A percentile compares a stretch with the other conserved stretches of the same genome.
These are phyloP conservation scores for Drosophila sturtevanti DNA, from an alignment of 1,140 invertebrate species.

Conservation along the genomic window DNA sequence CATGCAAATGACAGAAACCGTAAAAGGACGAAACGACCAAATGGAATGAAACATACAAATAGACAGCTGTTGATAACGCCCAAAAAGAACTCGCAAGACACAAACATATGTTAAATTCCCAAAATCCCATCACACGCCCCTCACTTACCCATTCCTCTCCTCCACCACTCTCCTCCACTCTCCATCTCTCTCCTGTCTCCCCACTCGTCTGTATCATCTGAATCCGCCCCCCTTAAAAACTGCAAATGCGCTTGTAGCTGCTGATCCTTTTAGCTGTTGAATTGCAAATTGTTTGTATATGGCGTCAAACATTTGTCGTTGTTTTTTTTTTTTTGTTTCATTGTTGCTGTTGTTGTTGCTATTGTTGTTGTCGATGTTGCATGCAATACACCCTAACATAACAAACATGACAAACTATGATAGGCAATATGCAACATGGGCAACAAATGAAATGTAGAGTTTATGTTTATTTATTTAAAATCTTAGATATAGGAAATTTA, in stretches of 20 bases:
- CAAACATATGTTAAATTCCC: conserved; percentile 52
- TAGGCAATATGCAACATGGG: neutral
- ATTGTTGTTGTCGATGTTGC: neutral
- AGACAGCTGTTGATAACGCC: conserved; percentile 64
- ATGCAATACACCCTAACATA: neutral
- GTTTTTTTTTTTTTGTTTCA: conserved; percentile 27
- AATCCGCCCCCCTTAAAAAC: neutral
- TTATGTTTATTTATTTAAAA: no score
- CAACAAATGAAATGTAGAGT: neutral
- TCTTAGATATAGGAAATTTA: no score
- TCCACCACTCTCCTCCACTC: neutral
- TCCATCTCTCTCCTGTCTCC: no score
- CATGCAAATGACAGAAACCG: conserved; percentile 46
- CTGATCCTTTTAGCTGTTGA: conserved; percentile 79
- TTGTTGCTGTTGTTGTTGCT: conserved; percentile 15
- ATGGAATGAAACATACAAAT: conserved; percentile 43
- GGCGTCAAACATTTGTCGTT: conserved; percentile 66
- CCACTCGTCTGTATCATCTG: no score
- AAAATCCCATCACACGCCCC: conserved; percentile 34
- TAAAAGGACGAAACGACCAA: conserved; percentile 16
- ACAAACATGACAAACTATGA: neutral
- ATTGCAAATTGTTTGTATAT: conserved; percentile 80
- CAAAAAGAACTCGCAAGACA: conserved; percentile 35
- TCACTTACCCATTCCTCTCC: neutral
- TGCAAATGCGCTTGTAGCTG: conserved; percentile 75